phyloP scores from a whole-genome alignment of 1,140 invertebrate genomes.

The Drosophila bifasciata region DNA sequence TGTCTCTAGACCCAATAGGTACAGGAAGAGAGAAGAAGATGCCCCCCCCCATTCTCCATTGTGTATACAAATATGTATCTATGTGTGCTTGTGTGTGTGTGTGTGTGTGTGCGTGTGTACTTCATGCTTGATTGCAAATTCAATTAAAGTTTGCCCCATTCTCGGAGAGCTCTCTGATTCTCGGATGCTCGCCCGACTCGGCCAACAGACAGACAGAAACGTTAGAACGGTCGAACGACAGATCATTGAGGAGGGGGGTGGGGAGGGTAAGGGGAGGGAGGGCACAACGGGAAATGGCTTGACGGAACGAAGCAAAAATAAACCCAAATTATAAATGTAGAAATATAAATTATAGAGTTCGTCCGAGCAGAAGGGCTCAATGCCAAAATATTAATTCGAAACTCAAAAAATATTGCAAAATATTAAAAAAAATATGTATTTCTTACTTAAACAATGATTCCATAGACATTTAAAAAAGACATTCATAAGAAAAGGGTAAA shows the following conservation, averaged over 20 bases:
- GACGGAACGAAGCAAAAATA: constrained; percentile 20
- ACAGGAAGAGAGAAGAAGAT: neutral
- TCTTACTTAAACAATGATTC: too few species aligned
- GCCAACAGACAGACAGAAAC: constrained; percentile 20
- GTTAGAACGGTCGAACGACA: constrained; percentile 6
- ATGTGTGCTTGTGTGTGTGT: constrained; percentile 17
- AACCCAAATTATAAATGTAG: constrained; percentile 39
- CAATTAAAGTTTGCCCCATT: constrained; percentile 71
- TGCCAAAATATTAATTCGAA: too few species aligned
- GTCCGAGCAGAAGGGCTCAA: too few species aligned
- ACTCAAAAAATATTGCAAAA: too few species aligned
- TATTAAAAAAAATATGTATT: too few species aligned
- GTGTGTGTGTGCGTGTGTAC: constrained; percentile 40
- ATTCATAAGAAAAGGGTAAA: too few species aligned
- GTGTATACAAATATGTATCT: constrained; percentile 52
- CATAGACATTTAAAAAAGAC: too few species aligned
- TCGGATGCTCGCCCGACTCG: neutral
- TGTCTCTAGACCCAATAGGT: constrained; percentile 38
- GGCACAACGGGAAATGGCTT: constrained; percentile 40
- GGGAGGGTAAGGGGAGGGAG: too few species aligned
- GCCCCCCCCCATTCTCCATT: constrained; percentile 26
- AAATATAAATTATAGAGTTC: constrained; percentile 17
- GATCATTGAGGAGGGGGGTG: neutral
- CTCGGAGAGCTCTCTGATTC: constrained; percentile 7
- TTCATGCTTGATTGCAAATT: constrained; percentile 78